Percentiles rank a stretch among this genome's conserved stretches.
Evolutionary conservation across 2,888 invertebrate species (phyloP).

Genomic region (Melinopterus prodromus): DNA sequence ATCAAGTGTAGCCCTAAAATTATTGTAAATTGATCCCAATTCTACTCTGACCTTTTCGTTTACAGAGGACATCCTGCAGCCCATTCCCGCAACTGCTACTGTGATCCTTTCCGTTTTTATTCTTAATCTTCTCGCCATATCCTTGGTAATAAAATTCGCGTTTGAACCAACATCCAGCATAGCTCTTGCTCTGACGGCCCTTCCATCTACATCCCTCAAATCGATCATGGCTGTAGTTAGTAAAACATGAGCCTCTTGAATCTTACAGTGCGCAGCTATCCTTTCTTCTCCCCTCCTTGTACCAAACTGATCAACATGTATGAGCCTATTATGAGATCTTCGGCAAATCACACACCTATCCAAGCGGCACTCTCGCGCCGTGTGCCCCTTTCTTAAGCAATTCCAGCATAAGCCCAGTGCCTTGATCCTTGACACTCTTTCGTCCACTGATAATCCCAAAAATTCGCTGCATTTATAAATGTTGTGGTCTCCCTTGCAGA

Average conservation of each 20-base stretch:
- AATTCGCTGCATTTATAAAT: not conserved
- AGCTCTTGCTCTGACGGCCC: not conserved
- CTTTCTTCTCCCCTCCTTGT: not conserved
- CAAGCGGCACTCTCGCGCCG: too few relatives aligned
- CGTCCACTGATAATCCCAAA: not conserved
- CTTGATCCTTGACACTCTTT: not conserved
- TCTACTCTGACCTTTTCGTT: not conserved
- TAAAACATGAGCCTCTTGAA: not conserved
- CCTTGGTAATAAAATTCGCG: not conserved
- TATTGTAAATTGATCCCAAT: not conserved
- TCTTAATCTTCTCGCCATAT: not conserved
- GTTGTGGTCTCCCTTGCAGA: not conserved
- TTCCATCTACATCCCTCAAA: not conserved
- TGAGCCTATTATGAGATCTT: not conserved
- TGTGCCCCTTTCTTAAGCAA: not conserved
- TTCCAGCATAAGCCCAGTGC: not conserved
- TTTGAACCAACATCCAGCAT: not conserved
- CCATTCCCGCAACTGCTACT: conserved; percentile 1
- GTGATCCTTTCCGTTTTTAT: not conserved
- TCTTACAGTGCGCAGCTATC: not conserved
- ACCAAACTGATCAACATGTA: not conserved
- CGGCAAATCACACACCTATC: too few relatives aligned
- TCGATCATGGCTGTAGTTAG: not conserved
- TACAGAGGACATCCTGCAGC: not conserved
- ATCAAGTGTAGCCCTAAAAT: not conserved